Percentiles rank a stretch among this genome's conserved stretches.
Evolutionary conservation across 2,888 invertebrate genomes (phyloP).

Genomic region (Syrphus vitripennis): DNA sequence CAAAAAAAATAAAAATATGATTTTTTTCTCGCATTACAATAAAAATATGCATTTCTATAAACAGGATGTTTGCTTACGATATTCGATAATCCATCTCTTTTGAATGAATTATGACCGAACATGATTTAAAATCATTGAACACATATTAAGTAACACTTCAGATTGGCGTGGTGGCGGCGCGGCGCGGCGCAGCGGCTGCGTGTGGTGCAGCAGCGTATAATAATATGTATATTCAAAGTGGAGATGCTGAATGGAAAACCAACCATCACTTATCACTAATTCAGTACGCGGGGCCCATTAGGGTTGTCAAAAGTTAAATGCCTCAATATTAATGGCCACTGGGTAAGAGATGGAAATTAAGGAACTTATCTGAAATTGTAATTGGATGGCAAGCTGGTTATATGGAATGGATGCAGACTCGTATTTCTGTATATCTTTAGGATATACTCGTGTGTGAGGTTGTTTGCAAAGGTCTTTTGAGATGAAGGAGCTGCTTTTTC

Average conservation of each 20-base stretch:
- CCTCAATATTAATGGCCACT: constrained; percentile 73
- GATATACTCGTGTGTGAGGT: constrained; percentile 36
- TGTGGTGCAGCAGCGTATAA: background rate
- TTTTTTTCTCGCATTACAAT: background rate
- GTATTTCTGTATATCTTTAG: constrained; percentile 2
- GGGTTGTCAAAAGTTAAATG: constrained; percentile 74
- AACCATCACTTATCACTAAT: constrained; percentile 63
- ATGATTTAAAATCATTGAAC: constrained; percentile 69
- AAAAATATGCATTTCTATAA: background rate
- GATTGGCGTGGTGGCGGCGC: constrained; percentile 46
- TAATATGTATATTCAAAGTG: background rate
- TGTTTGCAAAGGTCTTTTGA: constrained; percentile 39
- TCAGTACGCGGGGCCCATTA: constrained; percentile 69
- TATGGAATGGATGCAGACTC: constrained; percentile 12
- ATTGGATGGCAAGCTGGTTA: constrained; percentile 52
- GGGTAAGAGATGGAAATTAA: constrained; percentile 58
- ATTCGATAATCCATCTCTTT: constrained; percentile 55
- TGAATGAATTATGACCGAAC: constrained; percentile 50
- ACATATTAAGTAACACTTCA: constrained; percentile 67
- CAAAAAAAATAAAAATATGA: constrained; percentile 45
- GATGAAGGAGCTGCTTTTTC: background rate
- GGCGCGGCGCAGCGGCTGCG: constrained; percentile 16
- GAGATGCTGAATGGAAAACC: constrained; percentile 1
- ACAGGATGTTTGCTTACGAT: constrained; percentile 30
- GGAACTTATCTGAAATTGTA: constrained; percentile 65